Evolutionary conservation across 2,113 vertebrate genomes (phyloP), one percentile per base, ranked within the genome.

Genomic region (Jaculus jaculus): DNA sequence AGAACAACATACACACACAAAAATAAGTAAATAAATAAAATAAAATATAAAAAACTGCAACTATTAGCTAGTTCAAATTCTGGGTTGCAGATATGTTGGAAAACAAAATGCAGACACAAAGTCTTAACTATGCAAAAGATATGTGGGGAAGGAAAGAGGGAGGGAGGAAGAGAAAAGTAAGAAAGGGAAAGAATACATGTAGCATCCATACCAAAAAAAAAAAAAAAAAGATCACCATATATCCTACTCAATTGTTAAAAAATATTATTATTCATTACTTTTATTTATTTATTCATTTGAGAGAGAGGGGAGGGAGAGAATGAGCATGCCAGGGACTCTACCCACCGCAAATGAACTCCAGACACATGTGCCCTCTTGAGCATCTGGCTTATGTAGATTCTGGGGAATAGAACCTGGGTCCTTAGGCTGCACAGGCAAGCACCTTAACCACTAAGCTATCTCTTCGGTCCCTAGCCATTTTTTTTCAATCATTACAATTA

Each of bases 71-170:
- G 34, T 88, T 84, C 10, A 39, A 51, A 69, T 77, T 82, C 20
- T 90, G 73, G 28, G 24, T 82, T 60, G 72, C 10, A 83, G 34
- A 58, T 77, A 20, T 34, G 0, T 23, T 84, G 39, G 16, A 73
- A 63, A 72, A 73, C 54, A 28, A 87, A 84, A 91, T 80, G 5
- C 37, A 87, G 90, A 63, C 12, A 89, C 72, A 72, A 69, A 89
- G 51, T 63, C 16, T 74, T 1, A 58, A 83, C 61, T 37, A 83
- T 10, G 0, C 4, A 73, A 93, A 21, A 74, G 5, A 71, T 28
- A 6, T 1, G 21, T 2, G 26, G 47, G 23, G 20, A 10, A 32
- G 2, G 69, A 66, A 15, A 66, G 32, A 61, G 2, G 16, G 23
- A 47, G 12, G 7, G 26, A 84, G 8, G 8, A 73, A 79, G 11